Base-by-base conservation (phyloP, 2,797 vertebrate genomes). In the Margarornis squamiger region DNA sequence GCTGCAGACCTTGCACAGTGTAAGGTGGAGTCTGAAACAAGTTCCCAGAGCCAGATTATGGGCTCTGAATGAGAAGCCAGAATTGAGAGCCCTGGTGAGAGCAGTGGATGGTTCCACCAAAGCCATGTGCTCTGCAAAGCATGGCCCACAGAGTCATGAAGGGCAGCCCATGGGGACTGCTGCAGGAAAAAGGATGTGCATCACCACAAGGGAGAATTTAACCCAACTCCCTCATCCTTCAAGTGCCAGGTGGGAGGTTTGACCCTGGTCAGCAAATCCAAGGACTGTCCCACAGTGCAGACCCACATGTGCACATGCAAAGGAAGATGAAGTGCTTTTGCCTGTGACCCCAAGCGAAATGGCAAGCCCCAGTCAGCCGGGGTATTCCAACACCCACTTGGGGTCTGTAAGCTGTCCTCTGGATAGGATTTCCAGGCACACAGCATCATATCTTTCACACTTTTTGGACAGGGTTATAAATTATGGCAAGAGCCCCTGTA, bases 391-490 rank as follows among this genome's bases (percentile, higher is more conserved):
- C 49, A 70, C 24, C 73, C 86, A 39, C 79, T 82, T 21, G 16
- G 73, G 4, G 2, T 54, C 72, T 19, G 18, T 32, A 23, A 88
- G 71, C 51, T 71, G 62, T 88, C 95, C 88, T 85, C 82, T 71
- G 92, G 90, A 92, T 14, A 82, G 76, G 70, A 86, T 92, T 95
- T 93, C 77, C 90, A 88, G 43, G 76, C 88, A 59, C 59, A 8
- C 6, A 46, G 73, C 3, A 1, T 91, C 30, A 0, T 66, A 83
- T 82, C 86, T 90, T 93, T 95, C 95, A 91, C 95, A 79, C 96
- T 96, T 96, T 49, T 78, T 0, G 41, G 94, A 88, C 73, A 61
- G 67, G 51, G 76, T 83, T 86, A 86, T 96, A 96, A 96, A 96
- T 95, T 76, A 92, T 2, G 22, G 67, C 1, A 0, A 49, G 62